These are phyloP conservation scores for Pedionomus torquatus DNA, from an alignment of 2,113 vertebrate species.

Conservation along the genomic window DNA sequence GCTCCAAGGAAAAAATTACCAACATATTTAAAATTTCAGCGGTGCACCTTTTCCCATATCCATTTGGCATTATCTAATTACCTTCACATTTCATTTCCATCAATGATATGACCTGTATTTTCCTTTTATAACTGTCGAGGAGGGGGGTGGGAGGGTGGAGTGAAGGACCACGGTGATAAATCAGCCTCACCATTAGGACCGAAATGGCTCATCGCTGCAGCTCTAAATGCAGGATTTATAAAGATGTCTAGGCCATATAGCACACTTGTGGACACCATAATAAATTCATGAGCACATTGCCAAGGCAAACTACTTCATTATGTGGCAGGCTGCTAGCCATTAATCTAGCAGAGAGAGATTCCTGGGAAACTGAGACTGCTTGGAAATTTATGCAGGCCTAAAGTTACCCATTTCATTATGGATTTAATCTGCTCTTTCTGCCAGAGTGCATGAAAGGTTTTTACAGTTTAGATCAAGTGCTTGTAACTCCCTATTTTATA, in stretches of 20 bases:
- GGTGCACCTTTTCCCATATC: constrained; percentile 81
- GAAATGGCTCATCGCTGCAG: constrained; percentile 82
- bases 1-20: constrained; percentile 79
- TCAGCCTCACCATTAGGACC: constrained; percentile 84
- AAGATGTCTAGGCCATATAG: constrained; percentile 90
- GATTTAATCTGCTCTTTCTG: constrained; percentile 89
- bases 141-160: constrained; percentile 77
- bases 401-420: constrained; percentile 96
- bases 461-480: constrained; percentile 82
- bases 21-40: constrained; percentile 83
- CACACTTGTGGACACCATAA: constrained; percentile 94
- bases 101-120: constrained; percentile 90
- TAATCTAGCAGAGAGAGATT: constrained; percentile 91
- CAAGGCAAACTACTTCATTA: constrained; percentile 97
- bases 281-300: constrained; percentile 95
- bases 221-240: constrained; percentile 92
- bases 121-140: constrained; percentile 78
- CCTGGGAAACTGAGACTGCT: constrained; percentile 81
- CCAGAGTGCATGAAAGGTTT: constrained; percentile 76
- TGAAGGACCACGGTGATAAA: constrained; percentile 84
- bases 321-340: constrained; percentile 89
- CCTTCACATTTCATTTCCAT: constrained; percentile 92
- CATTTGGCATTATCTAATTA: constrained; percentile 91
- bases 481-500: constrained; percentile 78
- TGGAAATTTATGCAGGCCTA: constrained; percentile 93